Base-by-base conservation (phyloP, 2,888 invertebrate species). In the Agonum fuliginosum region DNA sequence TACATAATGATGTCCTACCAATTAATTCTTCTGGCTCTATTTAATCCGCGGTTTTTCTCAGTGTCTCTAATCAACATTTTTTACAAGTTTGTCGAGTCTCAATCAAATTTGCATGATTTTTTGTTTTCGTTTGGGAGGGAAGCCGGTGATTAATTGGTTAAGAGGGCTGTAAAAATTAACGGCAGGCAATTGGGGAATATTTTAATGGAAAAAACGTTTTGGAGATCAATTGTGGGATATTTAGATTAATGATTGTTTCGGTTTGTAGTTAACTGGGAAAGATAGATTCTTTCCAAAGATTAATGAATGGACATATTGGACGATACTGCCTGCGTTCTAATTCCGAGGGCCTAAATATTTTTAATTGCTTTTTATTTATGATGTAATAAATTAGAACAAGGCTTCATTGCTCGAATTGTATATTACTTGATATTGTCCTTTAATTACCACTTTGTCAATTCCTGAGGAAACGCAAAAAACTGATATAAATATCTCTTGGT, bases 81-180 rank as follows among this genome's bases (percentile, higher is more conserved):
- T 67, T 41, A 6, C 3, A 41, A 22, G 20, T 67, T 43, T 41
- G 19, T 43, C 20, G 6, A 20, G 41, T 20, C 67, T 67, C 37
- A 43, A 67, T 67, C 41, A 67, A 67, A 67, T 67, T 67, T 67
- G 41, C 67, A 67, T 67, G 37, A 41, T 67, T 67, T 43, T 65
- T 65, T 65, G 10, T 65, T 65, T 37, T 65, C 19, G 34, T 37
- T 65, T 5, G 14, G 19, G 22, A 20, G 19, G 24, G 24, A 24
- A 1, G 6, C 2, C 41, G 3, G 67, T 67, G 22, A 67, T 67
- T 67, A 67, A 67, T 67, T 67, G 41, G 67, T 22, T 37, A 22
- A 43, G 67, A 67, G 67, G 22, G 58, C 58, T 62, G 34, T 14
- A 30, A 30, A 62, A 62, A 62, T 62, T 62, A 62, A 62, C 58